These are phyloP conservation scores for Ceratina australensis DNA, from an alignment of 1,140 invertebrate genomes.

Conservation along the genomic window DNA sequence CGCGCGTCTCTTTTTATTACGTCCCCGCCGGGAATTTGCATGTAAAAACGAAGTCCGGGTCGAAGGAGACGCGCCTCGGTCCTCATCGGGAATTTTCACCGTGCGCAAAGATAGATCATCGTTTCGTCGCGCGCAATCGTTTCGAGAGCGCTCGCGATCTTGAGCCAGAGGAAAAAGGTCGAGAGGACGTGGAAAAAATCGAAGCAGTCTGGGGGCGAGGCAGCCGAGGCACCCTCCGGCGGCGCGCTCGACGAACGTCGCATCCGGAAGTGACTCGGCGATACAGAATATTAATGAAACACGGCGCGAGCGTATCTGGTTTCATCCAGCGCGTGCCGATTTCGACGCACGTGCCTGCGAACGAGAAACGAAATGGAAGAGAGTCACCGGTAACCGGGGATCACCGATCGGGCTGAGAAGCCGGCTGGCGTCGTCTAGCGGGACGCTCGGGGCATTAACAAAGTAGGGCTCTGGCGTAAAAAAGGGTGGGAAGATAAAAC, in stretches of 20 bases:
- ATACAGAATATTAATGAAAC: constrained; percentile 48
- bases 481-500: constrained; percentile 63
- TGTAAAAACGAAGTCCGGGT: neutral
- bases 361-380: no score
- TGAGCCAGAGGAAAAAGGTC: neutral
- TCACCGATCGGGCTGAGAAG: constrained; percentile 57
- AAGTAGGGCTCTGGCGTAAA: constrained; percentile 65
- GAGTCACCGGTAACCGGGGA: no score
- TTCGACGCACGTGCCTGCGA: neutral
- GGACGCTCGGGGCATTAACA: constrained; percentile 60
- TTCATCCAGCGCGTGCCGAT: neutral
- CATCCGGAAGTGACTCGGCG: constrained; percentile 40
- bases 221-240: neutral
- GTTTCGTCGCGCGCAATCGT: neutral
- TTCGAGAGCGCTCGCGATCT: neutral
- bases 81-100: neutral
- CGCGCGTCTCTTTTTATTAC: neutral
- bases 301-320: constrained; percentile 2
- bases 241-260: constrained; percentile 5
- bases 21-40: neutral
- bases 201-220: constrained; percentile 13
- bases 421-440: constrained; percentile 54
- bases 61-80: neutral
- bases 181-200: constrained; percentile 15
- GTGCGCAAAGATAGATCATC: no score